phyloP scores from a whole-genome alignment of 2,797 vertebrate genomes.

The Myotis daubentonii region DNA sequence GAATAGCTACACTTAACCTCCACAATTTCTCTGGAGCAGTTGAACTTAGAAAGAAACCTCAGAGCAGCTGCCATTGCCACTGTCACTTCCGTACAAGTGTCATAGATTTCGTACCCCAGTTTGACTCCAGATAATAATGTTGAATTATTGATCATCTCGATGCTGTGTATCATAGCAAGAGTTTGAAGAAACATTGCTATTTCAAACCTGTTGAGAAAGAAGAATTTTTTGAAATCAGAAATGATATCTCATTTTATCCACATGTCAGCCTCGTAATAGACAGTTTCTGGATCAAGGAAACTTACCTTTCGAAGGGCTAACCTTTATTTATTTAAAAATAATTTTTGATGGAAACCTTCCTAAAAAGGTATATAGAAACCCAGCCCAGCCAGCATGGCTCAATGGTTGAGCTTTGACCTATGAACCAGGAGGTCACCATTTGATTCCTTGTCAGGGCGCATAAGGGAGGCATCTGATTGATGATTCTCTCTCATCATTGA shows the following conservation, averaged over 20 bases:
- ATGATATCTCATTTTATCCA: not conserved
- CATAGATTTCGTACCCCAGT: constrained; percentile 91
- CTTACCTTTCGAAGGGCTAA: not conserved
- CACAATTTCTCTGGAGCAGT: constrained; percentile 77
- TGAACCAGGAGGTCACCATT: too few relatives aligned
- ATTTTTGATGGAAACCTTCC: constrained; percentile 12
- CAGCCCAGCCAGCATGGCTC: too few relatives aligned
- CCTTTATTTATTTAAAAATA: constrained; percentile 30
- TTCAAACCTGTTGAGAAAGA: constrained; percentile 86
- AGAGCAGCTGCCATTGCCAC: constrained; percentile 87
- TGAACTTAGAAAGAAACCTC: constrained; percentile 85
- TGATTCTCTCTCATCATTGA: too few relatives aligned
- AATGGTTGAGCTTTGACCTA: too few relatives aligned
- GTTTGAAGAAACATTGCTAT: constrained; percentile 83
- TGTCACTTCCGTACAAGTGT: constrained; percentile 91
- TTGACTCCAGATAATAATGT: constrained; percentile 85
- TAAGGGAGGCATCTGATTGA: too few relatives aligned
- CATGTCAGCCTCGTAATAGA: not conserved
- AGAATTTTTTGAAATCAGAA: not conserved
- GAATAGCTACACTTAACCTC: constrained; percentile 85
- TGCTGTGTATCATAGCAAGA: constrained; percentile 91
- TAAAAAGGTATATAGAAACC: not conserved
- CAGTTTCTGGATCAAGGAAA: not conserved
- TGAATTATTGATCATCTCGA: constrained; percentile 90
- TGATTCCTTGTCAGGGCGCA: too few relatives aligned